Conservation (phyloP, 2,797 vertebrate species). For the Arrhamphus sclerolepis region DNA sequence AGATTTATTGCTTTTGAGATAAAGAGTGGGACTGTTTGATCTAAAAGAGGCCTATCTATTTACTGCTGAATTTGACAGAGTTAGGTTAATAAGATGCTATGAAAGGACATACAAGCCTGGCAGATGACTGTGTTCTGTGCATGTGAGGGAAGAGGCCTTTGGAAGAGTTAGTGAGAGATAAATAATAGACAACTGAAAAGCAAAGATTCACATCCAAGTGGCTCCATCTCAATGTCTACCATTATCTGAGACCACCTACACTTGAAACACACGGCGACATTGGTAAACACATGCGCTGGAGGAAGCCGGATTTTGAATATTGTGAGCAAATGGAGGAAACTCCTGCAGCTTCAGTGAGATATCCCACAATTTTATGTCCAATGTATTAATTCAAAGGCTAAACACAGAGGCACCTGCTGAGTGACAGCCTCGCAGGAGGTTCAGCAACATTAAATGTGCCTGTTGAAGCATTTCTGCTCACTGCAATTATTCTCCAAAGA, state of each 20-base stretch:
- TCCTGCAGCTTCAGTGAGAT: slow-evolving; percentile 29
- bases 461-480: slow-evolving; percentile 8
- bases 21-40: slow-evolving; percentile 28
- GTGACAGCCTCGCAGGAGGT: slow-evolving; percentile 13
- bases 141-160: slow-evolving; percentile 26
- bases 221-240: slow-evolving; percentile 46
- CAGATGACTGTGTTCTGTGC: slow-evolving; percentile 28
- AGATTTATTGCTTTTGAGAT: slow-evolving; percentile 16
- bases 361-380: slow-evolving; percentile 33
- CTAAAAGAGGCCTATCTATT: slow-evolving; percentile 37
- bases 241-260: slow-evolving; percentile 55
- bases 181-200: slow-evolving; percentile 42
- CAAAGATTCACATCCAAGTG: slow-evolving; percentile 20
- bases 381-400: slow-evolving; percentile 24
- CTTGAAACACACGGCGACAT: slow-evolving; percentile 8
- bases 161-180: slow-evolving; percentile 13
- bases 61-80: slow-evolving; percentile 54
- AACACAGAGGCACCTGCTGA: slow-evolving; percentile 18
- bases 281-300: slow-evolving; percentile 5
- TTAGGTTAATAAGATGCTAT: slow-evolving; percentile 44
- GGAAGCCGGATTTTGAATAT: slow-evolving; percentile 42
- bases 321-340: slow-evolving; percentile 49
- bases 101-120: slow-evolving; percentile 23
- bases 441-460: slow-evolving; percentile 24
- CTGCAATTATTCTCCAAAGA: slow-evolving; percentile 8